Evolutionary conservation across 2,888 invertebrate genomes (phyloP).

Genomic region (Athrips mouffetella): DNA sequence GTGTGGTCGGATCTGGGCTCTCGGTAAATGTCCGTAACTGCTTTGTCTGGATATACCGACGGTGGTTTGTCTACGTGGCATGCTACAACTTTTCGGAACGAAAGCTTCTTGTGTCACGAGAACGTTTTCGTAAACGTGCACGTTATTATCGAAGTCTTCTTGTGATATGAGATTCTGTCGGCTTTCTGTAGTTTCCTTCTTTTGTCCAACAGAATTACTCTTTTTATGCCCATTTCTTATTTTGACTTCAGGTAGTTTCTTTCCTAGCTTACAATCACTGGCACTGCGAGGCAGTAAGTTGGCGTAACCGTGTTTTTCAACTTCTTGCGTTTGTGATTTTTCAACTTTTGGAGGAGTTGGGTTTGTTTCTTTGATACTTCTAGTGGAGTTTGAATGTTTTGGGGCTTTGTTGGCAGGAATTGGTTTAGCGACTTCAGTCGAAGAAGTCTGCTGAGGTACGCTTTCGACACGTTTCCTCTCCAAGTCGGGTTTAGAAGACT

Average conservation of each 20-base stretch:
- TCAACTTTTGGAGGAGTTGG: constrained; percentile 45
- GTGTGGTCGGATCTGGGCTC: constrained; percentile 56
- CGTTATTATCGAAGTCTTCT: constrained; percentile 54
- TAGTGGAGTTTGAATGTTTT: constrained; percentile 51
- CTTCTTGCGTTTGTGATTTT: constrained; percentile 40
- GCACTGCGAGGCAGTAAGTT: constrained; percentile 65
- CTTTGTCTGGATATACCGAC: constrained; percentile 57
- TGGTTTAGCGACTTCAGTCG: constrained; percentile 33
- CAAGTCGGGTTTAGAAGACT: constrained; percentile 71
- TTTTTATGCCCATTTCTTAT: constrained; percentile 58
- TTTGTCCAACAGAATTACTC: constrained; percentile 69
- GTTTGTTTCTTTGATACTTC: constrained; percentile 34
- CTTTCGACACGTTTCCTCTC: constrained; percentile 59
- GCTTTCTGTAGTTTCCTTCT: constrained; percentile 67
- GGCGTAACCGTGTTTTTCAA: constrained; percentile 53
- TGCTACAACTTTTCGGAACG: constrained; percentile 66
- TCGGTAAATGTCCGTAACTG: constrained; percentile 63
- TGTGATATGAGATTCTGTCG: constrained; percentile 66
- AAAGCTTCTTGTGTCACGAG: constrained; percentile 50
- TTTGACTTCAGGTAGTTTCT: constrained; percentile 51
- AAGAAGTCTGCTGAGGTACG: constrained; percentile 36
- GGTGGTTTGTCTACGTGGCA: constrained; percentile 63
- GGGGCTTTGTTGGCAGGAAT: constrained; percentile 48
- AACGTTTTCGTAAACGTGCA: constrained; percentile 71
- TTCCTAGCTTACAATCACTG: constrained; percentile 65